phyloP scores from a whole-genome alignment of 2,888 invertebrate genomes.

The Acanthosepion pharaonis region DNA sequence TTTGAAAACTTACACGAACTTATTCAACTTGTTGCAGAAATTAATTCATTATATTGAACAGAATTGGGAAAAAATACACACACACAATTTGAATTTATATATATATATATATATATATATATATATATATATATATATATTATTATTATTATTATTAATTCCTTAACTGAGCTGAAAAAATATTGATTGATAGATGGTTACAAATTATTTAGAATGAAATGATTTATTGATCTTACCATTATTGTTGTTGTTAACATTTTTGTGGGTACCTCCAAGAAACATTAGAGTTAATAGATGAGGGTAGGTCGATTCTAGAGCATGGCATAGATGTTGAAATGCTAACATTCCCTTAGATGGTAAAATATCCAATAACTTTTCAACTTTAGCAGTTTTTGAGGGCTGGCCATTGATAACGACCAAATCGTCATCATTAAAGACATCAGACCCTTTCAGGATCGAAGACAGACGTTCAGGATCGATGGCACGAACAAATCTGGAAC shows the following conservation, averaged over 20 bases:
- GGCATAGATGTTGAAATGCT: conserved; percentile 63
- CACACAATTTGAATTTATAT: too few species aligned
- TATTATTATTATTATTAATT: too few species aligned
- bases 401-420: conserved; percentile 63
- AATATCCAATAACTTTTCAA: conserved; percentile 65
- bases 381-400: conserved; percentile 59
- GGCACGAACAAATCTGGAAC: conserved; percentile 60
- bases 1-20: too few species aligned
- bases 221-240: background rate
- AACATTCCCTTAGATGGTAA: conserved; percentile 61
- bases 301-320: conserved; percentile 64
- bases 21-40: too few species aligned
- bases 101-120: too few species aligned
- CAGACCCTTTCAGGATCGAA: conserved; percentile 61
- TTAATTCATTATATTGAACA: too few species aligned
- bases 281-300: conserved; percentile 66
- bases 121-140: too few species aligned
- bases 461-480: conserved; percentile 62
- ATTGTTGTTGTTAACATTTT: conserved; percentile 13
- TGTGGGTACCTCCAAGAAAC: conserved; percentile 60
- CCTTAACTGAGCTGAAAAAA: too few species aligned
- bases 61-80: too few species aligned
- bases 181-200: too few species aligned
- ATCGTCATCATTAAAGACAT: conserved; percentile 60
- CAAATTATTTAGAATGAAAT: background rate